phyloP scores from a whole-genome alignment of 1,140 invertebrate genomes.

The Globodera rostochiensis region DNA sequence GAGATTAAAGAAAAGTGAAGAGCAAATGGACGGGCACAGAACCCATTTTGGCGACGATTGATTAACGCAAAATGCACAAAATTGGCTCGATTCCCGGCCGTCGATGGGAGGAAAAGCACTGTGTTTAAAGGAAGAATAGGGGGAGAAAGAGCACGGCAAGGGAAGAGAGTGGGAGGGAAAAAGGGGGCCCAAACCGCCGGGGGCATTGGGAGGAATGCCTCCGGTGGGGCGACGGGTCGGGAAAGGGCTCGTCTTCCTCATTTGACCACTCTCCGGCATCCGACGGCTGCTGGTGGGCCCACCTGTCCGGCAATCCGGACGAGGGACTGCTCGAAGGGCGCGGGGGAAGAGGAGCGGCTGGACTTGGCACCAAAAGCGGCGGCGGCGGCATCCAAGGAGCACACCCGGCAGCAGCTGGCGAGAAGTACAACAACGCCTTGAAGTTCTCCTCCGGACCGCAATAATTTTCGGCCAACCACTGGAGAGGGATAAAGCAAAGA shows the following conservation, averaged over 20 bases:
- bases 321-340: constrained; percentile 1
- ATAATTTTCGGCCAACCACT: constrained; percentile 53
- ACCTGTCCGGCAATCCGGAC: background rate
- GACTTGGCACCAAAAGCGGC: background rate
- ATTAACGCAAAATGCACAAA: no score
- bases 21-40: no score
- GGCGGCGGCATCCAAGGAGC: constrained; percentile 1
- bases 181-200: background rate
- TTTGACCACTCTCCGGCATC: background rate
- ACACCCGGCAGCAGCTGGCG: constrained; percentile 42
- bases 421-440: constrained; percentile 51
- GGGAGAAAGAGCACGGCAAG: background rate
- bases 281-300: background rate
- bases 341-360: constrained; percentile 1
- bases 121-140: background rate
- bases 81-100: no score
- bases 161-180: background rate
- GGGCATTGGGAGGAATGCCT: constrained; percentile 1
- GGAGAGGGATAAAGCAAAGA: constrained; percentile 8
- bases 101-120: background rate
- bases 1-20: no score
- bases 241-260: background rate
- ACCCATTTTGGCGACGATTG: no score
- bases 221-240: constrained; percentile 14
- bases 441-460: constrained; percentile 54